Percentiles rank a stretch among this genome's conserved stretches.
Conservation (phyloP, 2,797 vertebrate species). For the Borostomias antarcticus region DNA sequence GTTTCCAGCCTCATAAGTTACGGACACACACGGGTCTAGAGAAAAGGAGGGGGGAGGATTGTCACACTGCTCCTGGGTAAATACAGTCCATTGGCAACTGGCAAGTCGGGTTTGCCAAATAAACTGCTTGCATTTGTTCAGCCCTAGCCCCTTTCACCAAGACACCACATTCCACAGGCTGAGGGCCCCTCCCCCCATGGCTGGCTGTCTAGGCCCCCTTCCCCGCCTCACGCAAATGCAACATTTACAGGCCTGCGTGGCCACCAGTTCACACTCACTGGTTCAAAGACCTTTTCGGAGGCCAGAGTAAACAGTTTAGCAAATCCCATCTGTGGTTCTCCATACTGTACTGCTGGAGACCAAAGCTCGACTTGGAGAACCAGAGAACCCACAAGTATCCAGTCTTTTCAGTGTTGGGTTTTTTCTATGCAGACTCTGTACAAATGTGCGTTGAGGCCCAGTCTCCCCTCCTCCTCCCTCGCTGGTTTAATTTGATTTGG, state of each 20-base stretch:
- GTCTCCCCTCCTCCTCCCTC: neutral
- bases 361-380: conserved; percentile 27
- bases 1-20: conserved; percentile 11
- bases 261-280: conserved; percentile 78
- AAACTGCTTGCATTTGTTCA: conserved; percentile 75
- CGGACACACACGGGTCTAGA: conserved; percentile 45
- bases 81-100: conserved; percentile 66
- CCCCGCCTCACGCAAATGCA: conserved; percentile 70
- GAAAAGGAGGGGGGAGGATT: neutral
- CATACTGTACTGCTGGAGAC: conserved; percentile 56
- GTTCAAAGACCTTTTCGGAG: conserved; percentile 77
- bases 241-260: conserved; percentile 71
- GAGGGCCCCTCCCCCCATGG: conserved; percentile 69
- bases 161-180: conserved; percentile 78
- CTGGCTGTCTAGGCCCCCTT: conserved; percentile 61
- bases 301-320: conserved; percentile 75
- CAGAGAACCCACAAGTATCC: conserved; percentile 12
- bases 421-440: conserved; percentile 32
- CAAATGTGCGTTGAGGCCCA: conserved; percentile 23
- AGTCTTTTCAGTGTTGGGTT: conserved; percentile 24
- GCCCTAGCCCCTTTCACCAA: conserved; percentile 72
- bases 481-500: conserved; percentile 47
- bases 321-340: conserved; percentile 70
- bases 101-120: conserved; percentile 75
- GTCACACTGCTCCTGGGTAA: conserved; percentile 61